Percentiles rank a stretch among this genome's conserved stretches.
Evolutionary conservation across 2,888 invertebrate genomes (phyloP).

Genomic region (Clepsis dumicolana): DNA sequence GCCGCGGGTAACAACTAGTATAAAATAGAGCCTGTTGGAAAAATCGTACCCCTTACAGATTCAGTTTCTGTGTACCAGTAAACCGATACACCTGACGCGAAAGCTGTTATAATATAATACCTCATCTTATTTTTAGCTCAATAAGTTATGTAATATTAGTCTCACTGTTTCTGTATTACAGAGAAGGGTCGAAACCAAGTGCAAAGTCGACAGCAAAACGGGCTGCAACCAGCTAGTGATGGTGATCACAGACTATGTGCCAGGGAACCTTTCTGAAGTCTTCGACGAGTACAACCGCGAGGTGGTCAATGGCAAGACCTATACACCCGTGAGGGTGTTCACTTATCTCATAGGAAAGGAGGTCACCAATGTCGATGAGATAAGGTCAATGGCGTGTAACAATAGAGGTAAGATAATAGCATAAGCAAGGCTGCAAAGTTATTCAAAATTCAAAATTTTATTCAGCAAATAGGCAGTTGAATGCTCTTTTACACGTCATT

Average conservation of each 20-base stretch:
- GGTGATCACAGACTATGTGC: constrained; percentile 98
- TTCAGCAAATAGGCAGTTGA: too few species aligned
- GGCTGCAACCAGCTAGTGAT: constrained; percentile 98
- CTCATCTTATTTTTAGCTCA: too few species aligned
- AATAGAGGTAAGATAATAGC: constrained; percentile 96
- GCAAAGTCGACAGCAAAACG: constrained; percentile 73
- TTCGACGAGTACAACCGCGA: constrained; percentile 93
- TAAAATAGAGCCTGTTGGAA: too few species aligned
- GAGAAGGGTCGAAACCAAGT: constrained; percentile 60
- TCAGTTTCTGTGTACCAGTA: too few species aligned
- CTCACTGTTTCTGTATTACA: constrained; percentile 47
- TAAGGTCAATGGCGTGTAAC: constrained; percentile 97
- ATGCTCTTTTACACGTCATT: too few species aligned
- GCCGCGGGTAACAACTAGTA: too few species aligned
- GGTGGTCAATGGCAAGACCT: constrained; percentile 85
- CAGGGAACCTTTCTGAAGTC: constrained; percentile 94
- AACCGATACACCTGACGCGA: too few species aligned
- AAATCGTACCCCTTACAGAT: too few species aligned
- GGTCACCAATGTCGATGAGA: constrained; percentile 95
- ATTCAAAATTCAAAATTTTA: too few species aligned
- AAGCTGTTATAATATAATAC: too few species aligned
- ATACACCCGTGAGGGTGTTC: constrained; percentile 95
- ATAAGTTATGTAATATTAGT: too few species aligned
- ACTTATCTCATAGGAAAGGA: constrained; percentile 98
- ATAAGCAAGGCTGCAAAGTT: too few species aligned